A percentile compares a stretch with the other conserved stretches of the same genome.
Conservation (phyloP, 2,888 invertebrate genomes). For the Pterostichus madidus region DNA sequence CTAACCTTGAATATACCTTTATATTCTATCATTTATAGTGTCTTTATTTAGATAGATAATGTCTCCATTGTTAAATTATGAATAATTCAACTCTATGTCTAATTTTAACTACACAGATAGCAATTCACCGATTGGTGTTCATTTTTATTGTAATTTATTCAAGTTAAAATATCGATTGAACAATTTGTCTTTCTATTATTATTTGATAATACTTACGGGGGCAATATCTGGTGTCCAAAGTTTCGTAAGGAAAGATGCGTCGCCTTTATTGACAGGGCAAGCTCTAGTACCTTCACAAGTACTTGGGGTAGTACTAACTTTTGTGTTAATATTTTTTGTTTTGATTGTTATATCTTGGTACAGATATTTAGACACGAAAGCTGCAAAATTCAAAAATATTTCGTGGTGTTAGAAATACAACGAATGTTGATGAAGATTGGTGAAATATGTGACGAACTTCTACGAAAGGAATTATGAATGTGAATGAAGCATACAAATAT, state of each 20-base stretch:
- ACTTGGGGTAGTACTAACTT: conserved; percentile 11
- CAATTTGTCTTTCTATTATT: too few species aligned
- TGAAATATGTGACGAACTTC: too few species aligned
- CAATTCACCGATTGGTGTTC: too few species aligned
- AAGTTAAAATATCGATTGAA: too few species aligned
- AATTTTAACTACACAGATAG: too few species aligned
- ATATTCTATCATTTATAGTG: too few species aligned
- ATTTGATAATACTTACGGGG: conserved; percentile 33
- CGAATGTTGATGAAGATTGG: too few species aligned
- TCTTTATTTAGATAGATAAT: neutral
- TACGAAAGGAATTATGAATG: too few species aligned
- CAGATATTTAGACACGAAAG: conserved; percentile 15
- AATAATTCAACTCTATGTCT: too few species aligned
- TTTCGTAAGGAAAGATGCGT: conserved; percentile 48
- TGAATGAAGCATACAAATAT: too few species aligned
- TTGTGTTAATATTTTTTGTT: conserved; percentile 35
- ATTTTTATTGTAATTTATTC: too few species aligned
- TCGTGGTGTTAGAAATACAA: neutral
- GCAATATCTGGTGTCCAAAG: conserved; percentile 45
- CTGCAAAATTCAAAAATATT: neutral
- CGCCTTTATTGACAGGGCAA: conserved; percentile 43
- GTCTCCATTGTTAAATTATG: neutral
- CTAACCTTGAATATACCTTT: too few species aligned
- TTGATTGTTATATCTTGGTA: conserved; percentile 47
- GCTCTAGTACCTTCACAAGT: conserved; percentile 24